A percentile compares a stretch with the other conserved stretches of the same genome.
These are phyloP conservation scores for Slavum lentiscoides DNA, from an alignment of 2,888 invertebrate genomes.

Conservation along the genomic window DNA sequence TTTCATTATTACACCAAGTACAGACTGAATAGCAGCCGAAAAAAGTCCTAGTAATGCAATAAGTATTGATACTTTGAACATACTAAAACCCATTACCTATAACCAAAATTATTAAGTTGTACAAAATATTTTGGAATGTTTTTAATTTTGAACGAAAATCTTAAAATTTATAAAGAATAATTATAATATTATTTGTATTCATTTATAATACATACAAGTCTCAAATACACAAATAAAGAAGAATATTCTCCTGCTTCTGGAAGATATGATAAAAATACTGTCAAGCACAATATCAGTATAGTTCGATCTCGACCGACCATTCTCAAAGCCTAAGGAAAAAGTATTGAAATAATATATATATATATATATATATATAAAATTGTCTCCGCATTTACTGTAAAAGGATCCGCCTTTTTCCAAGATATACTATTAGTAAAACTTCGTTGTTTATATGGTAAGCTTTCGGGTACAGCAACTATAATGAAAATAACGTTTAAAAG, in stretches of 20 bases:
- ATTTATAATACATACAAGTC: conserved; percentile 68
- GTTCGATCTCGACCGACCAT: conserved; percentile 94
- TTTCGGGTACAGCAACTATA: conserved; percentile 96
- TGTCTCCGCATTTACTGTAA: conserved; percentile 67
- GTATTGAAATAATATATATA: neutral
- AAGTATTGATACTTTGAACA: conserved; percentile 93
- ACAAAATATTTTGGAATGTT: neutral
- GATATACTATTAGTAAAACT: conserved; percentile 82
- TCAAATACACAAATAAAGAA: conserved; percentile 98
- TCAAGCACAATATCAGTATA: conserved; percentile 93
- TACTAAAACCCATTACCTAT: conserved; percentile 90
- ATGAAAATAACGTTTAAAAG: conserved; percentile 97
- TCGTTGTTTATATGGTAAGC: conserved; percentile 89
- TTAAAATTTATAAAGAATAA: neutral
- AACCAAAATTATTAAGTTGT: conserved; percentile 46
- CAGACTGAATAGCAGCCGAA: conserved; percentile 92
- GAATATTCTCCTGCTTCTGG: conserved; percentile 99
- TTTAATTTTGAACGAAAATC: too few species aligned
- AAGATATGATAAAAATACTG: conserved; percentile 95
- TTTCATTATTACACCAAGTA: conserved; percentile 80
- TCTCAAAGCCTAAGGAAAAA: conserved; percentile 68
- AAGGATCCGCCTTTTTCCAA: conserved; percentile 99
- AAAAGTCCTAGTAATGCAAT: conserved; percentile 96
- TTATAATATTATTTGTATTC: neutral
- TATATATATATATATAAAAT: neutral